Evolutionary conservation across 2,113 vertebrate genomes (phyloP), one percentile per base, ranked within the genome.

Genomic region (Gymnarchus niloticus): DNA sequence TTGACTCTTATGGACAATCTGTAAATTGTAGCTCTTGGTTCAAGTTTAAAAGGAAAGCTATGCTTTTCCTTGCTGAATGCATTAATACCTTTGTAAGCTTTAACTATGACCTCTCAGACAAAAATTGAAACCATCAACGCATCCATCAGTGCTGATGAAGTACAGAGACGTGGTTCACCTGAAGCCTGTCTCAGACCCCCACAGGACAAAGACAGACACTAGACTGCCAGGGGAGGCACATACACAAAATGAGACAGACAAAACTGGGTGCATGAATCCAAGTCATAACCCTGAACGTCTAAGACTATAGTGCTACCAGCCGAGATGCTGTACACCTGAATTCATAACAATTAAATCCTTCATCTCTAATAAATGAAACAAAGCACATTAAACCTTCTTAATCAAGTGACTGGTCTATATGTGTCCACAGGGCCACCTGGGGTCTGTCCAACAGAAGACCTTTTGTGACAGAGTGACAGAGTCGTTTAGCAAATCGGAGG

Each of bases 371-470:
- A 19, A 19, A 73, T 33, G 61, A n/a, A n/a, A n/a, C n/a, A 69
- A 73, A 73, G 19, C 65, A 2, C 8, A 83, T 46, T 52, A 83
- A 57, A 57, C 23, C 10, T 83, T 2, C 0, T 46, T 83, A 37
- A n/a, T 12, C 10, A 78, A 83, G 7, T 44, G 28, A 14, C 37
- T 83, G 54, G 21, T 61, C 7, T 80, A 10, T 73, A 41, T n/a
- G 25, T 81, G 10, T 85, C 6, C 56, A 52, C 44, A 65, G 57
- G 46, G 86, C 85, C 93, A 93, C 92, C 97, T 95, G 93, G 88
- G 92, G 91, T 91, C 83, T 7, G 81, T 91, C 87, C 91, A 92
- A 83, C 96, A 93, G 87, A 94, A 93, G 82, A 92, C 90, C 85
- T 94, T 89, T 82, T 85, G 28, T 46, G 9, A 84, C 88, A 95